Base-by-base conservation (phyloP, 2,113 vertebrate genomes). In the Rhynchomys soricoides region DNA sequence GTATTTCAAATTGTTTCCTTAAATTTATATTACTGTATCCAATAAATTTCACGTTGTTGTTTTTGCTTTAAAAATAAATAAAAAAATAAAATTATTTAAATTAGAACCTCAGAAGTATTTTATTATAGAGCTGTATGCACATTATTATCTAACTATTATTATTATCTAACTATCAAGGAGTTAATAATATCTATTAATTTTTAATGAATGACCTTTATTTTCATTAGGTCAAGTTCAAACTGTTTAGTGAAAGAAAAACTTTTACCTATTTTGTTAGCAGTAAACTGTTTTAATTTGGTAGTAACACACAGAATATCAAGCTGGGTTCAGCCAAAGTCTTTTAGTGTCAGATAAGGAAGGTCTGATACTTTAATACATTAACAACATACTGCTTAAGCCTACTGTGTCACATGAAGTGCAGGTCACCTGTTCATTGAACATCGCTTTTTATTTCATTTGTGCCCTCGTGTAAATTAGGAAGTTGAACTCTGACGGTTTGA, bases 231-330 rank as follows among this genome's bases (percentile, higher is more conserved):
- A 94, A 93, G 8, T 64, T 55, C 34, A 89, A 88, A 86, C 88
- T 86, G n/a, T 52, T 96, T 92, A 86, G 29, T 87, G 43, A 91
- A 94, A 96, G 81, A 59, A 92, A 95, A 95, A 79, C 8, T 89
- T 88, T 83, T 43, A 70, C 19, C 48, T 79, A 40, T 93, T 94
- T 73, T 59, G 43, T 29, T 68, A 52, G 29, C 8, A 1, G n/a
- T 59, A 2, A 52, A 1, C 43, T 86, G 22, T 17, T 50, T 93
- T 95, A 16, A 71, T 86, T 91, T 79, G 83, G 52, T 16, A 40
- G 12, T 26, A 89, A 68, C 92, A 4, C 19, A 77, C 26, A 55
- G 45, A 96, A 1, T 77, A 50, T 78, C 31, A 34, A 57, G 3
- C 45, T 95, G 1, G 26, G 64, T 91, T 96, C 24, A 78, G 16